Evolutionary conservation across 2,797 vertebrate species (phyloP), one percentile per base, ranked within the genome.

Genomic region (Bufotes viridis): DNA sequence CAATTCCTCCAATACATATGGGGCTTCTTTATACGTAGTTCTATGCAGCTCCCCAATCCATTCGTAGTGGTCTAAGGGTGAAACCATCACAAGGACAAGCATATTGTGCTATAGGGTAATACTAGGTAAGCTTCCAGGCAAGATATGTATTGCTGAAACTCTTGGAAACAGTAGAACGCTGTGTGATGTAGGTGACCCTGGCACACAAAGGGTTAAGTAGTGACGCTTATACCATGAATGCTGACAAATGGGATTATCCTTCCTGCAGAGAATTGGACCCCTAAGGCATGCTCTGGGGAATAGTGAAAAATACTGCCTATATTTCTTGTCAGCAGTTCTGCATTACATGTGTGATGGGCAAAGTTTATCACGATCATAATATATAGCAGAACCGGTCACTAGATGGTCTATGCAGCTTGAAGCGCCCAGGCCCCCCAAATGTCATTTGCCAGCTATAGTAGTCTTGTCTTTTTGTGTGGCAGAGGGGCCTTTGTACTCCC

Each of bases 231-330:
- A 24, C 74, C 67, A 14, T 24, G 53, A 78, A 60, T 15, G 61
- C 72, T 88, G 80, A 88, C 81, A 63, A 82, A 72, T 82, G 55
- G 57, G 53, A 57, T 80, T 72, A 86, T 80, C 26, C 65, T 81
- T 81, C 55, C 81, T 81, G 63, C 65, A 72, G 29, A 81, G 78
- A 86, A 69, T 60, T 15, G 78, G 78, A 82, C 69, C 86, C 79
- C 86, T 82, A 42, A 53, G 70, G 86, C 67, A 5, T 1, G 13
- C 79, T 82, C 79, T 9, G 17, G 86, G 79, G 57, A 55, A 53
- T 20, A 22, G 58, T 53, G 79, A 49, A 75, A 87, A 87, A 82
- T 76, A 61, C 58, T 87, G 69, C 70, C 74, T 61, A 65, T 29
- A 74, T 82, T 63, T 82, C 29, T 34, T 82, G 70, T 87, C 69